These are phyloP conservation scores for Pantherophis guttatus DNA, from an alignment of 2,113 vertebrate genomes.

Conservation along the genomic window DNA sequence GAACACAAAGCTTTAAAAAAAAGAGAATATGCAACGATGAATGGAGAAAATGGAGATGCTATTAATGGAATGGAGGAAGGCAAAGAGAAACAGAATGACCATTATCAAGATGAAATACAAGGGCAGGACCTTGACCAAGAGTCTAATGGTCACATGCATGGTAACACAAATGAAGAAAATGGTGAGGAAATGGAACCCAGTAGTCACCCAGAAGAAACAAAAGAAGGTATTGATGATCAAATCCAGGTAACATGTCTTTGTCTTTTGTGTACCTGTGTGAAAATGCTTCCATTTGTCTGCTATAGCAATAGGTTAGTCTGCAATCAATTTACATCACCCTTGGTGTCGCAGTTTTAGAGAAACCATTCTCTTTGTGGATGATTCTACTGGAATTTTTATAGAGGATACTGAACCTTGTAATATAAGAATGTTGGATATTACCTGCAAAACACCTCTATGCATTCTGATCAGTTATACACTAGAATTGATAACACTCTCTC, in stretches of 20 bases:
- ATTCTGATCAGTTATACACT: background rate
- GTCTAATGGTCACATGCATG: background rate
- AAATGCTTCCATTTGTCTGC: background rate
- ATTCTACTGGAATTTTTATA: background rate
- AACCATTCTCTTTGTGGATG: background rate
- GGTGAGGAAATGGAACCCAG: constrained; percentile 50
- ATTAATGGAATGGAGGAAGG: constrained; percentile 26
- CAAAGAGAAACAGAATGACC: constrained; percentile 25
- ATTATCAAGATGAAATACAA: constrained; percentile 33
- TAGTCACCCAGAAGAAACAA: constrained; percentile 46
- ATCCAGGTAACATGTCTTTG: constrained; percentile 61
- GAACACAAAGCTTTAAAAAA: constrained; percentile 16
- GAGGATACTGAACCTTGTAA: background rate
- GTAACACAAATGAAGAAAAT: constrained; percentile 53
- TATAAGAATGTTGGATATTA: background rate
- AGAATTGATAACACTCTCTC: background rate
- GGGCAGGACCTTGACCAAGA: constrained; percentile 32
- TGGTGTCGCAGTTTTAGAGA: background rate
- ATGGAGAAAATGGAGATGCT: constrained; percentile 27
- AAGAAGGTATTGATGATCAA: constrained; percentile 40
- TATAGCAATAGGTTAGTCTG: constrained; percentile 11
- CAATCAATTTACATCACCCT: background rate
- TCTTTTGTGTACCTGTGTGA: constrained; percentile 7
- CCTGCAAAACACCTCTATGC: background rate
- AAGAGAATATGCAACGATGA: constrained; percentile 43